Conservation (phyloP, 2,888 invertebrate species). For the Tricholauxania praeusta region DNA sequence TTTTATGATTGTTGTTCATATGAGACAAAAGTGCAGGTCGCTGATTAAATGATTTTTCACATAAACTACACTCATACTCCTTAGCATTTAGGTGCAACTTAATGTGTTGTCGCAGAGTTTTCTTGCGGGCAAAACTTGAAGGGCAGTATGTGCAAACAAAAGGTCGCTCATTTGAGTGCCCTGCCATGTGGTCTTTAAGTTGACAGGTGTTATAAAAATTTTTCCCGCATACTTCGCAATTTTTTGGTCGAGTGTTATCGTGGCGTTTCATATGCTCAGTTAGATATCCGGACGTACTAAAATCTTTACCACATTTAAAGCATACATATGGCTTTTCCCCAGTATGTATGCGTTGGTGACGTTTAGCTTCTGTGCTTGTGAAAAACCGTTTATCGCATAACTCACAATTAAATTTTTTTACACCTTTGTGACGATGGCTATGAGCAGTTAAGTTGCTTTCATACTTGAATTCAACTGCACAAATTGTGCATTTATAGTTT, state of each 20-base stretch:
- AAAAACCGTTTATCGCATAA: constrained; percentile 46
- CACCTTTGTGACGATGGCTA: constrained; percentile 45
- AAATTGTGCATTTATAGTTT: constrained; percentile 1
- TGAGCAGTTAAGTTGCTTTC: constrained; percentile 40
- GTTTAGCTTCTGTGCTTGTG: constrained; percentile 64
- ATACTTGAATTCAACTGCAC: neutral
- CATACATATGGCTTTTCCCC: constrained; percentile 71
- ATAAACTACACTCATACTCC: constrained; percentile 47
- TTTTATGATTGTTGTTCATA: constrained; percentile 42
- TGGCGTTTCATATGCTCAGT: constrained; percentile 65
- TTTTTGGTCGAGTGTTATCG: constrained; percentile 42
- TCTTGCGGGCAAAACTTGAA: constrained; percentile 45
- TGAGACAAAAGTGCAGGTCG: constrained; percentile 47
- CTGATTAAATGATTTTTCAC: constrained; percentile 49
- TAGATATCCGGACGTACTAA: constrained; percentile 71
- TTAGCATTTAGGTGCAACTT: constrained; percentile 48
- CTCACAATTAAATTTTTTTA: constrained; percentile 45
- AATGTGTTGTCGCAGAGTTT: constrained; percentile 46
- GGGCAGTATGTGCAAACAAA: constrained; percentile 69
- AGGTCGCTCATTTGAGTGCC: constrained; percentile 71
- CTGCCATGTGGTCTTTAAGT: constrained; percentile 51
- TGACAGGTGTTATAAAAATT: constrained; percentile 41
- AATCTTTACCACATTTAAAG: constrained; percentile 71
- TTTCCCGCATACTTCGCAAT: constrained; percentile 44
- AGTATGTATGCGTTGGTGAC: constrained; percentile 71